These are phyloP conservation scores for Scolopax bukidnonensis DNA, from an alignment of 2,797 vertebrate species.

Conservation along the genomic window DNA sequence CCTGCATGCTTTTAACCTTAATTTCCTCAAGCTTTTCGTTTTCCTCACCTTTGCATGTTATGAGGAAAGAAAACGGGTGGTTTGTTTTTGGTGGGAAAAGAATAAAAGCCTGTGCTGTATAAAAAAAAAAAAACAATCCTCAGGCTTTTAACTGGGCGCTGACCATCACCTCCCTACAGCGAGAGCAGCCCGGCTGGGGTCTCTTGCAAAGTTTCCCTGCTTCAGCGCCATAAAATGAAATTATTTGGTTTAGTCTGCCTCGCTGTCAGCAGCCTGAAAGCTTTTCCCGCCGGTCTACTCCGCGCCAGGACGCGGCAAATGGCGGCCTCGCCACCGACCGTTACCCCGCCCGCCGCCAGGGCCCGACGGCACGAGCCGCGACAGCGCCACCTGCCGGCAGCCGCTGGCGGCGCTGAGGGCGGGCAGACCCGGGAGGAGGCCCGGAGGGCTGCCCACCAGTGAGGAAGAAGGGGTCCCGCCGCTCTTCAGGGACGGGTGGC, in stretches of 20 bases:
- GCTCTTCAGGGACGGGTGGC: too few species aligned
- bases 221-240: too few species aligned
- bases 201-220: too few species aligned
- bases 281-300: fast-evolving
- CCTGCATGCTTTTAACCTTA: not conserved
- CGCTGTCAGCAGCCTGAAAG: fast-evolving
- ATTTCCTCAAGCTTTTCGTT: not conserved
- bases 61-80: fast-evolving
- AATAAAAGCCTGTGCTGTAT: not conserved
- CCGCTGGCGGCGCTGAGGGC: not conserved
- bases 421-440: not conserved
- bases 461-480: not conserved
- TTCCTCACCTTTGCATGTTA: fast-evolving
- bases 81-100: not conserved
- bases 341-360: too few species aligned
- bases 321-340: fast-evolving
- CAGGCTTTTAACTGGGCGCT: not conserved
- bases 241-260: not conserved
- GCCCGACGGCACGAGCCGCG: not conserved
- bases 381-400: not conserved
- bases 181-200: not conserved
- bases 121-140: not conserved
- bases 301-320: fast-evolving
- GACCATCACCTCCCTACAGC: too few species aligned
- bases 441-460: not conserved